These are phyloP conservation scores for Ectemnius lituratus DNA, from an alignment of 2,888 invertebrate genomes.

Conservation along the genomic window DNA sequence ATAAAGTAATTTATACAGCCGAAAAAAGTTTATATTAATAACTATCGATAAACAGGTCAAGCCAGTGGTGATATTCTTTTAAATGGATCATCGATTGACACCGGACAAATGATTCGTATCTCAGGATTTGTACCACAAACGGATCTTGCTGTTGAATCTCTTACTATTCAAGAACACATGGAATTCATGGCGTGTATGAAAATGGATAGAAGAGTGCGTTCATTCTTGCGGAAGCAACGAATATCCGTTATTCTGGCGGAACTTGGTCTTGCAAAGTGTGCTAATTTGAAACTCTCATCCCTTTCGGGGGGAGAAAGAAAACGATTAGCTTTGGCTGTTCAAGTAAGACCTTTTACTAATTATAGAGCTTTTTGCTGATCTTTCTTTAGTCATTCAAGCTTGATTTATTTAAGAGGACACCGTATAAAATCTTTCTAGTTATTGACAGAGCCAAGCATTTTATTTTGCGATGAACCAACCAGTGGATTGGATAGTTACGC, in stretches of 20 bases:
- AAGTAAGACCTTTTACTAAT: slow-evolving; percentile 70
- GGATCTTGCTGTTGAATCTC: slow-evolving; percentile 87
- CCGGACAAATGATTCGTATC: slow-evolving; percentile 84
- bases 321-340: slow-evolving; percentile 91
- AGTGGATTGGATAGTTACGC: slow-evolving; percentile 95
- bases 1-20: not conserved
- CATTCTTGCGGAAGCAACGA: slow-evolving; percentile 73
- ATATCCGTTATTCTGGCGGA: slow-evolving; percentile 81
- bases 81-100: slow-evolving; percentile 83
- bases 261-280: slow-evolving; percentile 86
- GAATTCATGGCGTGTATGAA: slow-evolving; percentile 90
- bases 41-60: slow-evolving; percentile 74
- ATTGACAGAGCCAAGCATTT: slow-evolving; percentile 90
- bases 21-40: not conserved
- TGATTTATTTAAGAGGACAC: too few species aligned
- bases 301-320: slow-evolving; percentile 95
- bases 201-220: slow-evolving; percentile 82
- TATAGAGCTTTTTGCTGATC: too few species aligned
- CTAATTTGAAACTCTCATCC: slow-evolving; percentile 85
- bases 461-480: slow-evolving; percentile 97
- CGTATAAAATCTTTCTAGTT: slow-evolving; percentile 79
- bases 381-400: too few species aligned
- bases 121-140: slow-evolving; percentile 93
- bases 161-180: slow-evolving; percentile 90
- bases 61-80: slow-evolving; percentile 85